These are phyloP conservation scores for Eustalomyia histrio DNA, from an alignment of 2,888 invertebrate species.

Conservation along the genomic window DNA sequence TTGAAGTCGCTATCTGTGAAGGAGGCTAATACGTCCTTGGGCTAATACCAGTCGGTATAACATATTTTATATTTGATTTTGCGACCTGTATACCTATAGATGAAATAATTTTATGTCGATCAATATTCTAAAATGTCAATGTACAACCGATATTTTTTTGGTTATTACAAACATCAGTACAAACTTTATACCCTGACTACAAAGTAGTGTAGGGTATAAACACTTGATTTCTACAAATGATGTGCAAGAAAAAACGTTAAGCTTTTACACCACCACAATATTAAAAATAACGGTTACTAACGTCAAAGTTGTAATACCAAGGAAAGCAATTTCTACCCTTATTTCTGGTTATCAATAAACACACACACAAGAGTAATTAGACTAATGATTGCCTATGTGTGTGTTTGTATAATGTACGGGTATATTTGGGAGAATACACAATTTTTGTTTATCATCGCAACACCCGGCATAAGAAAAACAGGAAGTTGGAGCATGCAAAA, in stretches of 20 bases:
- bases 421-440: background rate
- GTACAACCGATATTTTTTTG: too few species aligned
- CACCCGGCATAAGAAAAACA: slow-evolving; percentile 6
- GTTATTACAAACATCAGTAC: too few species aligned
- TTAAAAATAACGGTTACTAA: background rate
- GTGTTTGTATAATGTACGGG: background rate
- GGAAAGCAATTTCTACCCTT: slow-evolving; percentile 47
- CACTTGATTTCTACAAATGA: slow-evolving; percentile 55
- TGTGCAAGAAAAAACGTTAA: slow-evolving; percentile 46
- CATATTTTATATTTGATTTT: too few species aligned
- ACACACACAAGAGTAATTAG: slow-evolving; percentile 48
- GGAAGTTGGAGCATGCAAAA: slow-evolving; percentile 35
- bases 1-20: too few species aligned
- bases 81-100: too few species aligned
- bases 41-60: too few species aligned
- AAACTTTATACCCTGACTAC: too few species aligned
- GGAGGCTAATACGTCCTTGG: too few species aligned
- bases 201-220: too few species aligned
- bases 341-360: slow-evolving; percentile 1
- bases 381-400: background rate
- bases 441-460: slow-evolving; percentile 41
- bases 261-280: slow-evolving; percentile 22
- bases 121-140: too few species aligned
- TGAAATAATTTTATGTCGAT: too few species aligned
- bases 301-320: slow-evolving; percentile 34